These are phyloP conservation scores for Eulemur albifrons DNA, from an alignment of 2,797 vertebrate genomes.

Conservation along the genomic window DNA sequence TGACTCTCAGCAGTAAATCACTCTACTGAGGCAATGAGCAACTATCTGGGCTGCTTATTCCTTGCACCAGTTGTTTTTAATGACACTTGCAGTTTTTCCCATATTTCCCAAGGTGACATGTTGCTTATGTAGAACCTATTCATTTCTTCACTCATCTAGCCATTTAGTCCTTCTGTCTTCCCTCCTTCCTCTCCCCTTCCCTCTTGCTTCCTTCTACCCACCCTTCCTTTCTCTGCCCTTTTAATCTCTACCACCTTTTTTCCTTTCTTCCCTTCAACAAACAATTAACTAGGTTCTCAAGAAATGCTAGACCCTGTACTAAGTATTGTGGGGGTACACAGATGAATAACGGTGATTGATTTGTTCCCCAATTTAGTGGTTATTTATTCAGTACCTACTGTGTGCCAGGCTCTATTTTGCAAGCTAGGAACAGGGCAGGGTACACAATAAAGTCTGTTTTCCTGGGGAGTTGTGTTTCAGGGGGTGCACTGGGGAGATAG, in stretches of 20 bases:
- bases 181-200: neutral
- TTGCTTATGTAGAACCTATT: neutral
- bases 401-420: neutral
- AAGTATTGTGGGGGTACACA: neutral
- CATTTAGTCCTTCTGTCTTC: neutral
- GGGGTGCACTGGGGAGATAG: neutral
- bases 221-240: neutral
- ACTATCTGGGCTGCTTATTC: neutral
- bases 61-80: constrained; percentile 22
- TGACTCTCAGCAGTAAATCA: constrained; percentile 38
- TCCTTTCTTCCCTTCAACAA: neutral
- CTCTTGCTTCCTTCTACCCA: neutral
- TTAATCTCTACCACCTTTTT: neutral
- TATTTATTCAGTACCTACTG: neutral
- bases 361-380: neutral
- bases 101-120: constrained; percentile 6
- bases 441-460: neutral
- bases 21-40: constrained; percentile 33
- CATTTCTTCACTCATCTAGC: neutral
- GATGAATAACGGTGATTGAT: neutral
- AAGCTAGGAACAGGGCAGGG: neutral
- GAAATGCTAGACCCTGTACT: neutral
- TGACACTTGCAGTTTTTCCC: neutral
- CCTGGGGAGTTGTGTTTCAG: neutral
- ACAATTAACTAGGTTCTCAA: neutral